These are phyloP conservation scores for Ambastaia sidthimunki DNA, from an alignment of 2,797 vertebrate genomes.

Conservation along the genomic window DNA sequence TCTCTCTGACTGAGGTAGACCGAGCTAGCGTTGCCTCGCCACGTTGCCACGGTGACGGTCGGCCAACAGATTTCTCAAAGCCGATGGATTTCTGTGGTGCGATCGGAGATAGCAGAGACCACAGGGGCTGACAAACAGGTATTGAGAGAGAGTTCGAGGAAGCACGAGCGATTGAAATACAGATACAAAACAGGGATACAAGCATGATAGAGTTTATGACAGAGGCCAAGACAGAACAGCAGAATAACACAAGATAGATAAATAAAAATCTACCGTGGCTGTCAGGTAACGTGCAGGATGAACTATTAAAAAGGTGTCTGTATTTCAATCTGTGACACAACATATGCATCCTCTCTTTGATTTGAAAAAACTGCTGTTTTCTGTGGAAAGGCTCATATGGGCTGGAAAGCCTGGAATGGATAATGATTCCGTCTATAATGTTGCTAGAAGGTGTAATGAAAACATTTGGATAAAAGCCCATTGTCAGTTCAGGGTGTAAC, in stretches of 20 bases:
- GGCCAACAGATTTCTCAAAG: conserved; percentile 46
- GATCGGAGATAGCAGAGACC: conserved; percentile 40
- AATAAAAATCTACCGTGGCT: neutral
- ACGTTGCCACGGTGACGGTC: conserved; percentile 58
- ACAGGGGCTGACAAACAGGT: conserved; percentile 4
- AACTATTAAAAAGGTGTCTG: neutral
- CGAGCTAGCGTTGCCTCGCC: conserved; percentile 1
- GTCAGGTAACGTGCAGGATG: neutral
- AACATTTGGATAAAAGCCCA: conserved; percentile 41
- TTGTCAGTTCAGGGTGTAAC: neutral
- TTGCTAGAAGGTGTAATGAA: conserved; percentile 36
- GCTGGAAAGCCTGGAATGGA: neutral
- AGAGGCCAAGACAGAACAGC: neutral
- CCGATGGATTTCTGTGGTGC: conserved; percentile 35
- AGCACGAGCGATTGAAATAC: neutral
- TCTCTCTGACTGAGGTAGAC: conserved; percentile 7
- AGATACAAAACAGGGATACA: conserved; percentile 4
- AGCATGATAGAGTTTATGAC: conserved; percentile 8
- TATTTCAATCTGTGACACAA: neutral
- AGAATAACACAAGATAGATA: conserved; percentile 1
- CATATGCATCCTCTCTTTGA: neutral
- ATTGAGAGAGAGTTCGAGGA: conserved; percentile 23
- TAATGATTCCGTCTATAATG: conserved; percentile 24
- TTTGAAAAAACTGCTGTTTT: neutral
- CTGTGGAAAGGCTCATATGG: neutral